Percentiles rank a stretch among this genome's conserved stretches.
phyloP scores from a whole-genome alignment of 2,113 vertebrate genomes.

The Burhinus bistriatus region DNA sequence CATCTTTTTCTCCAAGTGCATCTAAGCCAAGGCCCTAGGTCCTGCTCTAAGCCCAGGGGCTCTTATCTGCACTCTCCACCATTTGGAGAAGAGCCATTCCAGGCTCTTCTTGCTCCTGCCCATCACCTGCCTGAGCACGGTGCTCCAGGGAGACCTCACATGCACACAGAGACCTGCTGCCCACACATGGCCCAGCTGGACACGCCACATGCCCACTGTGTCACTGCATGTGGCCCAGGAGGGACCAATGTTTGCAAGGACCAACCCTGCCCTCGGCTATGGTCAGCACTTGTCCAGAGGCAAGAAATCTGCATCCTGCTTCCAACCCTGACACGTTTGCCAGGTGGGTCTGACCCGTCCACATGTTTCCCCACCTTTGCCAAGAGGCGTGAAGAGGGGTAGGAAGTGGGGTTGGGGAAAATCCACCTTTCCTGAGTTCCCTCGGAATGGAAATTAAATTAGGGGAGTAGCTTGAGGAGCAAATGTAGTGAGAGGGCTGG shows the following conservation, averaged over 20 bases:
- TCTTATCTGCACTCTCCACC: too few relatives aligned
- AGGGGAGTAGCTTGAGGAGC: neutral
- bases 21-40: neutral
- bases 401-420: rapidly evolving
- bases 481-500: neutral
- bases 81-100: neutral
- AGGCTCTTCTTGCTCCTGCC: neutral
- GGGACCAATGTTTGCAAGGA: too few relatives aligned
- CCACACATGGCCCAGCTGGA: neutral
- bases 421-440: neutral
- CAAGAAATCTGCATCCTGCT: neutral
- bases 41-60: neutral
- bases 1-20: neutral
- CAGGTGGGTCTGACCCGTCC: too few relatives aligned
- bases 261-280: neutral
- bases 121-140: neutral
- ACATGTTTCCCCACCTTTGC: neutral
- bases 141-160: neutral
- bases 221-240: neutral
- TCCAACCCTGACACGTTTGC: neutral
- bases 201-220: rapidly evolving
- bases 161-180: neutral
- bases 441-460: neutral
- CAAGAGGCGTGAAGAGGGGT: rapidly evolving
- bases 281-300: neutral